Conservation (phyloP, 2,797 vertebrate genomes). For the Halcyon badia region DNA sequence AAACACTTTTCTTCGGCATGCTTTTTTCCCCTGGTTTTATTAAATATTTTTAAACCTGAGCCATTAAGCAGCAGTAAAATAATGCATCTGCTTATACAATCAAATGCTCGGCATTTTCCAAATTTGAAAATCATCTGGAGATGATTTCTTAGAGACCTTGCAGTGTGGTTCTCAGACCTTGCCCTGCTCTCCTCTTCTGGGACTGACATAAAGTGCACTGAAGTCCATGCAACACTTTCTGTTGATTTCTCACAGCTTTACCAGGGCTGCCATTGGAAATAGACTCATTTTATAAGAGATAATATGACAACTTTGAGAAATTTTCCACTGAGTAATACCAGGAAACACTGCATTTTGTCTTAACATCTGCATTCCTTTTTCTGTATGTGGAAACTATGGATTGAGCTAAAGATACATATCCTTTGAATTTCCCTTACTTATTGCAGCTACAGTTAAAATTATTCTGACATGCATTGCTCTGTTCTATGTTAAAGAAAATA, state of each 20-base stretch:
- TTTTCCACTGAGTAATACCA: neutral
- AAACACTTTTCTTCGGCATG: neutral
- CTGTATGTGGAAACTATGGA: neutral
- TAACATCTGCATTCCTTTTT: neutral
- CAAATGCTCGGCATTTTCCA: neutral
- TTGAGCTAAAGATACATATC: neutral
- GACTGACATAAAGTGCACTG: neutral
- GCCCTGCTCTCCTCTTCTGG: neutral
- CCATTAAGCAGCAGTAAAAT: neutral
- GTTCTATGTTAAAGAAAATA: neutral
- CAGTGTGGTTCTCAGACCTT: neutral
- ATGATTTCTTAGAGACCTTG: neutral
- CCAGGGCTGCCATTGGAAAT: neutral
- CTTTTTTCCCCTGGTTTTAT: neutral
- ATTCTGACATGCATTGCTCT: neutral
- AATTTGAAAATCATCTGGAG: neutral
- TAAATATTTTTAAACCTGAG: neutral
- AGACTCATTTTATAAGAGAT: neutral
- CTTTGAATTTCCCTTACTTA: neutral
- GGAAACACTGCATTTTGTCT: neutral
- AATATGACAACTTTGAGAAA: neutral
- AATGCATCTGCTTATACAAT: neutral
- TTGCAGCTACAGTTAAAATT: neutral
- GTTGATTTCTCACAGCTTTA: neutral
- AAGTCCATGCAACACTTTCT: neutral